These are phyloP conservation scores for Xenopus tropicalis DNA, from an alignment of 2,113 vertebrate species.

Conservation along the genomic window UCB_Xtro_10.0 CM004443.2:132873501-132874000, in stretches of 20 bases:
- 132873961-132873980: neutral
- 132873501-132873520: slow-evolving; percentile 73
- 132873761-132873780: slow-evolving; percentile 60
- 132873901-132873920: slow-evolving; percentile 51
- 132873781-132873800: slow-evolving; percentile 61
- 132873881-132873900: slow-evolving; percentile 55
- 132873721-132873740: slow-evolving; percentile 62
- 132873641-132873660: slow-evolving; percentile 76
- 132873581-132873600: slow-evolving; percentile 67
- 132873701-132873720: slow-evolving; percentile 60
- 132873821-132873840: slow-evolving; percentile 65
- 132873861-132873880: slow-evolving; percentile 55
- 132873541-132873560: slow-evolving; percentile 67
- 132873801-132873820: slow-evolving; percentile 55
- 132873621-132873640: slow-evolving; percentile 67
- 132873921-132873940: slow-evolving; percentile 49
- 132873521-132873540: slow-evolving; percentile 69
- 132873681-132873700: slow-evolving; percentile 55
- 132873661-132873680: slow-evolving; percentile 69
- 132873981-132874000: neutral
- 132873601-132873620: slow-evolving; percentile 69
- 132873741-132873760: slow-evolving; percentile 65
- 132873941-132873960: neutral
- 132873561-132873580: slow-evolving; percentile 72
- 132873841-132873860: slow-evolving; percentile 64